phyloP scores from a whole-genome alignment of 2,113 vertebrate species.

The Rutilus rutilus region DNA sequence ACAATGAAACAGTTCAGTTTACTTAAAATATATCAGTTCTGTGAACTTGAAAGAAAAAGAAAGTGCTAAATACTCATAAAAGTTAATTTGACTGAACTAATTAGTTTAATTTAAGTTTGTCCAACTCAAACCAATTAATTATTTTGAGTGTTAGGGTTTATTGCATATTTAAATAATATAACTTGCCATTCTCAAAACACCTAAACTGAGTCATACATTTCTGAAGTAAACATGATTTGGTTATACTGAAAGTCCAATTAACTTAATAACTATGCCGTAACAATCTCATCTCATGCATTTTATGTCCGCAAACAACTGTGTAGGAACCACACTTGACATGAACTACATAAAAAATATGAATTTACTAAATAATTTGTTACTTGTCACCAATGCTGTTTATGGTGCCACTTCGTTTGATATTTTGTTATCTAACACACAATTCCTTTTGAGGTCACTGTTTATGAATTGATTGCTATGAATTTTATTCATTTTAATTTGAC shows the following conservation, averaged over 20 bases:
- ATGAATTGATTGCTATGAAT: too few species aligned
- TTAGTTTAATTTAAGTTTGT: too few species aligned
- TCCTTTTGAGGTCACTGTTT: too few species aligned
- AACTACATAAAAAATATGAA: neutral
- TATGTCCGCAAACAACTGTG: neutral
- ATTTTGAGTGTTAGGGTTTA: too few species aligned
- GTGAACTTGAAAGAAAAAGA: too few species aligned
- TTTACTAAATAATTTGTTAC: neutral
- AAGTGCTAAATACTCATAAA: too few species aligned
- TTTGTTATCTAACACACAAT: too few species aligned
- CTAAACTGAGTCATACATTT: neutral
- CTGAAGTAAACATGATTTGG: neutral
- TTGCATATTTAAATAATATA: neutral
- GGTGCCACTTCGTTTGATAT: neutral
- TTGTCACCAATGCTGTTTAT: neutral
- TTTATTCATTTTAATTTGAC: neutral
- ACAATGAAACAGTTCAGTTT: too few species aligned
- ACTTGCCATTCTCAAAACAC: neutral
- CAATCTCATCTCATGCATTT: neutral
- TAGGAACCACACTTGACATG: neutral
- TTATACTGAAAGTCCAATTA: neutral
- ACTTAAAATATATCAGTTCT: too few species aligned
- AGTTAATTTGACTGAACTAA: too few species aligned
- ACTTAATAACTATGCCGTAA: neutral
- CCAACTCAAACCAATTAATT: too few species aligned